Conservation (phyloP, 2,113 vertebrate species). For the Ptilorrhoa leucosticta region DNA sequence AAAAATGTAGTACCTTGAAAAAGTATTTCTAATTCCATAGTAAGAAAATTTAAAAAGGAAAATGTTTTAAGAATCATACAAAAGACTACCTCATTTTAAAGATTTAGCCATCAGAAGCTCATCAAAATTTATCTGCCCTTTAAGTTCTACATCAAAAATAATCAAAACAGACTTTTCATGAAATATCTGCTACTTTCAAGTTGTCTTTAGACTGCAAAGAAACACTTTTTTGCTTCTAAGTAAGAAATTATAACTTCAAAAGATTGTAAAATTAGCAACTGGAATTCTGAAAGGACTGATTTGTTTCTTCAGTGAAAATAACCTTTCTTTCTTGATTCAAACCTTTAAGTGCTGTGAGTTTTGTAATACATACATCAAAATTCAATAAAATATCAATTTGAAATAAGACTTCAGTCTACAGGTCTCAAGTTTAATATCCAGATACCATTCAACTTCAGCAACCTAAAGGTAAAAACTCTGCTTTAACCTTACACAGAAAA, state of each 20-base stretch:
- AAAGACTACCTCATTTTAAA: background rate
- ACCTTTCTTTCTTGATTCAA: background rate
- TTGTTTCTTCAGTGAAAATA: background rate
- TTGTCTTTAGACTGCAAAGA: background rate
- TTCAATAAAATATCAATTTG: background rate
- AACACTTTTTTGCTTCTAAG: background rate
- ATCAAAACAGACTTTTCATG: background rate
- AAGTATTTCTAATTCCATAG: background rate
- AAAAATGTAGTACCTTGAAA: background rate
- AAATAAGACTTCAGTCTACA: background rate
- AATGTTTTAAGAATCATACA: background rate
- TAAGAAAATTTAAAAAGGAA: background rate
- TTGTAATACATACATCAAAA: background rate
- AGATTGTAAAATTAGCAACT: background rate
- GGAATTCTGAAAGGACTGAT: background rate
- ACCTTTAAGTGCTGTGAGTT: background rate
- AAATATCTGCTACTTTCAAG: background rate
- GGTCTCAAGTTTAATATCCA: background rate
- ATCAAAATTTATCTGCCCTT: background rate
- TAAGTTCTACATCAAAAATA: background rate
- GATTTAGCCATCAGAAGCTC: background rate
- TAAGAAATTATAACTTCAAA: background rate
- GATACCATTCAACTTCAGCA: background rate
- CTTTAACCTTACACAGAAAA: background rate
- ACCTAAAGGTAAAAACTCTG: background rate